Base-by-base conservation (phyloP, 2,113 vertebrate genomes). In the Anthoscopus minutus region DNA sequence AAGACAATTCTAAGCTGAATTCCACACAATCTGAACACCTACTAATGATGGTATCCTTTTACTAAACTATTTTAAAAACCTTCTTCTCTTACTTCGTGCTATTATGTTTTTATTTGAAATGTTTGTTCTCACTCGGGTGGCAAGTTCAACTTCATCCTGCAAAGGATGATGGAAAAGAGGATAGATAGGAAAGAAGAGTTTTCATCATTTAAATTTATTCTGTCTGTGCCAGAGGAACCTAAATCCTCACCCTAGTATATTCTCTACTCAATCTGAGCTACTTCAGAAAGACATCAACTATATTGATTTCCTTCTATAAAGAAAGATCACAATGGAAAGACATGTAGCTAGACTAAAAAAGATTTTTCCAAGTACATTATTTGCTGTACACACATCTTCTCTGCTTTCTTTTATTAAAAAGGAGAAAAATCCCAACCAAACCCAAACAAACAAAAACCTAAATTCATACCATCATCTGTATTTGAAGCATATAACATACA, bases 31-130 rank as follows among this genome's bases (percentile, higher is more conserved):
- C 33, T 1, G 6, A 87, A 54, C 35, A 53, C 15, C 33, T 89
- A 15, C 28, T 35, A 45, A 56, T 1, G 2, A 30, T 1, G 2
- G 13, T 7, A 57, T 60, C 10, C 15, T 50, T 44, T 18, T 30
- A 51, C n/a, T 37, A 45, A 58, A 23, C 3, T 1, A 69, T 42
- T 13, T 13, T 40, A 40, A 40, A 42, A n/a, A n/a, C n/a, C n/a
- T n/a, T n/a, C 37, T 27, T 81, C 22, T 50, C 7, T 2, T 15
- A 15, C 24, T 7, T 61, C 30, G 19, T 40, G 20, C 23, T 51
- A 40, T 58, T 45, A 45, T 0, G 3, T 85, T 74, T 85, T 27
- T 40, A 50, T 42, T 62, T 45, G 3, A 84, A 81, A 58, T 24
- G 22, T 45, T 50, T 2, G 2, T 35, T 51, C 35, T 60, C 60